phyloP scores from a whole-genome alignment of 2,113 vertebrate species.

The Anolis sagrei region DNA sequence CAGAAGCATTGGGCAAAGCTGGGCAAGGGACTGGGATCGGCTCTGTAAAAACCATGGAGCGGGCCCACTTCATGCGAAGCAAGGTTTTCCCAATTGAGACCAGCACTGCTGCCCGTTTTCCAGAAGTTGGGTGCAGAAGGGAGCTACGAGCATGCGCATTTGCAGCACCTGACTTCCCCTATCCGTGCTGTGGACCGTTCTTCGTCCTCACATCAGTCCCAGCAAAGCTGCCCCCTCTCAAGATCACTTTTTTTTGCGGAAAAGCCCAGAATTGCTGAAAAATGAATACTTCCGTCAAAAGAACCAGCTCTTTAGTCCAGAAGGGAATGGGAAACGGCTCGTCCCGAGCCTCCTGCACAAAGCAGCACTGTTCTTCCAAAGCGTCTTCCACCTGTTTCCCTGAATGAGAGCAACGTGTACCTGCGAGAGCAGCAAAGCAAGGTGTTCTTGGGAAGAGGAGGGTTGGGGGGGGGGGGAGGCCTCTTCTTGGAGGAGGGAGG shows the following conservation, averaged over 20 bases:
- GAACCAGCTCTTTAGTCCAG: too few species aligned
- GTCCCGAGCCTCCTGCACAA: too few species aligned
- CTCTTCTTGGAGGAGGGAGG: background rate
- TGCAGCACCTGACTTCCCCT: background rate
- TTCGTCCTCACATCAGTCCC: too few species aligned
- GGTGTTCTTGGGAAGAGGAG: background rate
- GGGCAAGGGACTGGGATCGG: too few species aligned
- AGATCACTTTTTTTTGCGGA: background rate
- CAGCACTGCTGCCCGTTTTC: background rate
- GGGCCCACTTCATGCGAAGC: background rate
- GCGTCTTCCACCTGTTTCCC: background rate
- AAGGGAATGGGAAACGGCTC: too few species aligned
- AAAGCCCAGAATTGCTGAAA: background rate
- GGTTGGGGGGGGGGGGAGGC: background rate
- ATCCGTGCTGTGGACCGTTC: background rate
- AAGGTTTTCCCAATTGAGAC: background rate
- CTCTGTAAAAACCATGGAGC: too few species aligned
- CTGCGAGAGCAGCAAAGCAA: fast-evolving
- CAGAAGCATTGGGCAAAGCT: too few species aligned
- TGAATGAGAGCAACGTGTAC: background rate
- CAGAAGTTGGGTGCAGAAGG: background rate
- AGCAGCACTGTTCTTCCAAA: too few species aligned
- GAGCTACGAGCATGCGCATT: background rate
- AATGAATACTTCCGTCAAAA: background rate
- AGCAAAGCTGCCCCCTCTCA: too few species aligned